phyloP scores from a whole-genome alignment of 2,113 vertebrate species.

The Sporophila hypoxantha region DNA sequence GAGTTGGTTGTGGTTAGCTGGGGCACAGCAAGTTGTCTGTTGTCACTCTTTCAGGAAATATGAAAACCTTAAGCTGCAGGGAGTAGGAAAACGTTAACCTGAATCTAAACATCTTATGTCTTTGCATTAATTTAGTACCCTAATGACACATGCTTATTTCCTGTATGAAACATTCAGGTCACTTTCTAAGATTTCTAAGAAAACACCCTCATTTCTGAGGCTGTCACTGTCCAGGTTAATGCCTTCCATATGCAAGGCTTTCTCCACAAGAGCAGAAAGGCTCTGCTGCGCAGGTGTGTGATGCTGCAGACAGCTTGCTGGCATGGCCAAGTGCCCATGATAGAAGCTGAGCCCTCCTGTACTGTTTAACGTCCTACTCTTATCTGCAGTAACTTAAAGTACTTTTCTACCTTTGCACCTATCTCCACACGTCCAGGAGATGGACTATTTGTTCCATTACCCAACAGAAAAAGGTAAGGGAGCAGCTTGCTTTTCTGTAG shows the following conservation, averaged over 20 bases:
- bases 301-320: background rate
- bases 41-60: background rate
- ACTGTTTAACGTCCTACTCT: background rate
- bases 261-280: background rate
- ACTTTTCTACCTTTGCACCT: background rate
- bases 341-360: background rate
- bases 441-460: background rate
- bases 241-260: background rate
- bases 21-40: background rate
- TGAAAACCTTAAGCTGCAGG: background rate
- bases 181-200: background rate
- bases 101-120: background rate
- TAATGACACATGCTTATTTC: background rate
- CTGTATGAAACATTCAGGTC: background rate
- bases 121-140: background rate
- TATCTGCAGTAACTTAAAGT: background rate
- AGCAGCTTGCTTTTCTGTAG: background rate
- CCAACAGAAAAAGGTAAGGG: background rate
- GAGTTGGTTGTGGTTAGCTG: background rate
- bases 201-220: background rate
- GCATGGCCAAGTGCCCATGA: accelerated
- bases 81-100: background rate
- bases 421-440: background rate
- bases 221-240: background rate
- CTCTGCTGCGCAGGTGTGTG: background rate